Evolutionary conservation across 2,888 invertebrate species (phyloP).

Genomic region (Heteromyza rotundicornis): DNA sequence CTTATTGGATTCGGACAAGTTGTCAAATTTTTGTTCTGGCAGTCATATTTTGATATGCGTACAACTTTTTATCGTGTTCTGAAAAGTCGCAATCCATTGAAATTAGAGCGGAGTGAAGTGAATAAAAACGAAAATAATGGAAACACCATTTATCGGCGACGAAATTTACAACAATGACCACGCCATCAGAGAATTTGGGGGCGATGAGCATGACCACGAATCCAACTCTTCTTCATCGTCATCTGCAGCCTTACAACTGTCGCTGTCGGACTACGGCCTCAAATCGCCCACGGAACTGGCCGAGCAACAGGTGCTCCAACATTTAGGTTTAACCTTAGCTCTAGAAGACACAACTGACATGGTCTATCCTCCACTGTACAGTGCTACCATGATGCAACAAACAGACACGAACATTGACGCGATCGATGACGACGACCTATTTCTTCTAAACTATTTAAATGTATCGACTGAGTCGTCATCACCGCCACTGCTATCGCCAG

Average conservation of each 20-base stretch:
- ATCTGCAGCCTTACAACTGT: neutral
- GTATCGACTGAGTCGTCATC: constrained; percentile 35
- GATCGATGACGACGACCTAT: constrained; percentile 36
- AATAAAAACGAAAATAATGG: neutral
- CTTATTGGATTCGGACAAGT: no score
- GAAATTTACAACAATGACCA: neutral
- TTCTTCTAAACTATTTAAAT: constrained; percentile 37
- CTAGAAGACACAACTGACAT: constrained; percentile 44
- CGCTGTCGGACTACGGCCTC: no score
- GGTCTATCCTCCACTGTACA: constrained; percentile 33
- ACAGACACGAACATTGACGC: constrained; percentile 21
- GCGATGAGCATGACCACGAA: neutral
- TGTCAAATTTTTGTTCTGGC: no score
- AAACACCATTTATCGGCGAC: neutral
- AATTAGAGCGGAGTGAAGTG: neutral
- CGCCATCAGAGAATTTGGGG: neutral
- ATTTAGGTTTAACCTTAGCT: constrained; percentile 49
- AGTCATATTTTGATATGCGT: no score
- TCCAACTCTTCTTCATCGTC: neutral
- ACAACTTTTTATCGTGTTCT: no score
- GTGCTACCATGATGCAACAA: constrained; percentile 27
- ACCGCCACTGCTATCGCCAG: constrained; percentile 23
- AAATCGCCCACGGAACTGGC: neutral
- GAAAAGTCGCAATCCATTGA: neutral
- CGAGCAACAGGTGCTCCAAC: constrained; percentile 51